Evolutionary conservation across 2,113 vertebrate genomes (phyloP).

Genomic region (Talpa occidentalis): DNA sequence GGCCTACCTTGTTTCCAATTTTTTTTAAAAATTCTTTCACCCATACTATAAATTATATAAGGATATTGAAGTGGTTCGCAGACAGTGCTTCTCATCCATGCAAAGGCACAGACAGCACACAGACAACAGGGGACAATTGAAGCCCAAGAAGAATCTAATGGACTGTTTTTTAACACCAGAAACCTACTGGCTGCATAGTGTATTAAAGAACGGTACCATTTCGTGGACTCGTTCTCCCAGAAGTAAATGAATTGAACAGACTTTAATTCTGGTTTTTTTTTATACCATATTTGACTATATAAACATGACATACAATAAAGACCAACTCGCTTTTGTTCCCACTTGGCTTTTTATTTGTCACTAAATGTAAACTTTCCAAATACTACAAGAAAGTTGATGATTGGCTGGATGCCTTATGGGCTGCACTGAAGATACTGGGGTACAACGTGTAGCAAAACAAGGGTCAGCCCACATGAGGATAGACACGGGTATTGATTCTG

Average conservation of each 20-base stretch:
- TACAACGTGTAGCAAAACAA: constrained; percentile 79
- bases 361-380: constrained; percentile 82
- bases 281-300: constrained; percentile 65
- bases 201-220: background rate
- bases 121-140: no score
- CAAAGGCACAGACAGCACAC: no score
- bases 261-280: background rate
- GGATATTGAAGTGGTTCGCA: no score
- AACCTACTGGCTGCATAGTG: background rate
- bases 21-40: no score
- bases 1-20: no score
- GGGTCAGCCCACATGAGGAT: constrained; percentile 81
- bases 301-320: constrained; percentile 60
- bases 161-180: no score
- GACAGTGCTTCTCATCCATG: no score
- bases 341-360: constrained; percentile 77
- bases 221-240: background rate
- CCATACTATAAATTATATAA: no score
- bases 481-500: constrained; percentile 82
- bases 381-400: constrained; percentile 73
- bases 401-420: constrained; percentile 76
- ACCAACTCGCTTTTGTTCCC: constrained; percentile 74
- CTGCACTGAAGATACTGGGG: constrained; percentile 80
- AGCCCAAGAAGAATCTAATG: no score
- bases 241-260: background rate